Evolutionary conservation across 1,140 invertebrate species (phyloP), one percentile per base, ranked within the genome.

Genomic region (Leptopilina clavipes): DNA sequence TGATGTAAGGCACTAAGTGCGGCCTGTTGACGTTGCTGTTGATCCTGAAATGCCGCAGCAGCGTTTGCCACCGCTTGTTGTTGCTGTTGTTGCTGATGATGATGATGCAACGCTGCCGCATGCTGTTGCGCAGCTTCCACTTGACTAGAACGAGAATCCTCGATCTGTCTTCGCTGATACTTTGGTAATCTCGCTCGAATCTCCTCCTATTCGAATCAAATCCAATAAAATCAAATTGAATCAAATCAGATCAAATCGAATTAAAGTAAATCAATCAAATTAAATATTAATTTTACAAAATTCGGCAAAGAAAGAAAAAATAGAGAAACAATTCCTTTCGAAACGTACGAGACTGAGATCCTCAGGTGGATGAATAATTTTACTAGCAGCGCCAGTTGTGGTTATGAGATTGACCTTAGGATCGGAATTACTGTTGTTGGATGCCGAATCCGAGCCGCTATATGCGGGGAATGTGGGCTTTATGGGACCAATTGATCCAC

Each of bases 301-400:
- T n/a, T n/a, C n/a, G n/a, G n/a, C n/a, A n/a, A n/a, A n/a, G n/a
- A n/a, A n/a, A n/a, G n/a, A n/a, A 74, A 17, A 8, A 22, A 43
- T 3, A 40, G 37, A 78, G 48, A 40, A 14, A 54, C 25, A 54
- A 10, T 59, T 31, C 25, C 25, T 31, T 1, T 31, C 5, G 25
- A 25, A 74, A 89, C 92, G 91, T 90, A 95, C 94, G 89, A 95
- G 82, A 59, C 97, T 98, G 54, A 98, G 94, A 91, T 98, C 98
- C 89, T 98, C 97, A 25, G 95, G 94, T 25, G 97, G 98, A 90
- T 99, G 98, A 84, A 98, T 95, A 72, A 98, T 97, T 91, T 96
- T 96, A 86, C 96, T 96, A 18, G 95, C 94, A 31, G 96, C 94
- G 73, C 96, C 95, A 75, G 95, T 95, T 11, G 94, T 94, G 37